phyloP scores from a whole-genome alignment of 2,888 invertebrate species.

The Diarsia mendica region DNA sequence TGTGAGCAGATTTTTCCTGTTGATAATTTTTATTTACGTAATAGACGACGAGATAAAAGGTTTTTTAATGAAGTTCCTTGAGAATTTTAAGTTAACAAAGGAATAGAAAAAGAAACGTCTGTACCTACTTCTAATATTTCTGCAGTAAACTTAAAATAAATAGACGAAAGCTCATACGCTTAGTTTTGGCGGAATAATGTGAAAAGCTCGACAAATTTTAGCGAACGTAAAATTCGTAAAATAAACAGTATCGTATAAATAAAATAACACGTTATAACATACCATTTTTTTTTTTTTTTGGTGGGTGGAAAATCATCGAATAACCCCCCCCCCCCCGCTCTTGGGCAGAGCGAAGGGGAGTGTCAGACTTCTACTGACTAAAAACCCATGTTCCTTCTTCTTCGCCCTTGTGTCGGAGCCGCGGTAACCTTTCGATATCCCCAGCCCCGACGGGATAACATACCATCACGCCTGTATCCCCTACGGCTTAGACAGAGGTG shows the following conservation, averaged over 20 bases:
- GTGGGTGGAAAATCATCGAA: too few relatives aligned
- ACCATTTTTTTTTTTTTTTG: too few relatives aligned
- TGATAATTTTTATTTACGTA: neutral
- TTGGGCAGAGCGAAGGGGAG: too few relatives aligned
- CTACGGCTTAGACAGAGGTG: too few relatives aligned
- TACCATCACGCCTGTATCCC: too few relatives aligned
- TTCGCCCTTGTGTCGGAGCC: too few relatives aligned
- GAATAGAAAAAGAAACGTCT: neutral
- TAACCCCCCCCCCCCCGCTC: too few relatives aligned
- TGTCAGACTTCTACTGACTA: too few relatives aligned
- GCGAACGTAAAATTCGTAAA: neutral
- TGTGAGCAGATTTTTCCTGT: slow-evolving; percentile 4
- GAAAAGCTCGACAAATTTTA: too few relatives aligned
- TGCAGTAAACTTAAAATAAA: neutral
- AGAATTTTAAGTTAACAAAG: neutral
- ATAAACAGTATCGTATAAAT: neutral
- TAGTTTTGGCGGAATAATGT: neutral
- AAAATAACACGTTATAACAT: neutral
- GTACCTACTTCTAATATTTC: neutral
- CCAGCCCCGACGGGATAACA: too few relatives aligned
- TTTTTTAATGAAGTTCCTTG: neutral
- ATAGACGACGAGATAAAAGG: neutral
- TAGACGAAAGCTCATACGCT: neutral
- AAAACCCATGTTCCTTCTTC: too few relatives aligned
- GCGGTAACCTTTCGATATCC: too few relatives aligned